These are phyloP conservation scores for Bhutanitis thaidina DNA, from an alignment of 2,888 invertebrate species.

Conservation along the genomic window DNA sequence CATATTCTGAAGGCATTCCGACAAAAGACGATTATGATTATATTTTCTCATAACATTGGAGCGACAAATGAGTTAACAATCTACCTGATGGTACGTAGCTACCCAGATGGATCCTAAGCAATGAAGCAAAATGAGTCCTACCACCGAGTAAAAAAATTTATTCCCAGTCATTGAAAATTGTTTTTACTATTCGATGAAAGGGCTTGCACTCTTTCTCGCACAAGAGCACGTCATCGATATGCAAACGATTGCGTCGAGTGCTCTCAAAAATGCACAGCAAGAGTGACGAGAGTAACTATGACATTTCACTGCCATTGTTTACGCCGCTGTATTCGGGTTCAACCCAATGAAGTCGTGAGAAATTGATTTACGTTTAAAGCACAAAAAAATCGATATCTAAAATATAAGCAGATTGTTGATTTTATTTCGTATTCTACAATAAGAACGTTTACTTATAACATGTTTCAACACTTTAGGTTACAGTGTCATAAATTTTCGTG, in stretches of 20 bases:
- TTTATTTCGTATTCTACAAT: too few species aligned
- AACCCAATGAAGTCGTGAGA: conserved; percentile 45
- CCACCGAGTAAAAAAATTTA: too few species aligned
- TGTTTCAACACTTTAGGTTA: too few species aligned
- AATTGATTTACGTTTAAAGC: conserved; percentile 24
- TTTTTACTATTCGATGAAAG: conserved; percentile 1
- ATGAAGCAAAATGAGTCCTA: too few species aligned
- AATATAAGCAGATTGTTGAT: too few species aligned
- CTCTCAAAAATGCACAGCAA: conserved; percentile 43
- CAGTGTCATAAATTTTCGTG: too few species aligned
- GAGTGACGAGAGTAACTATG: conserved; percentile 46
- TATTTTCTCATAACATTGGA: too few species aligned
- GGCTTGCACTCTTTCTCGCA: neutral
- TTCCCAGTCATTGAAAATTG: neutral
- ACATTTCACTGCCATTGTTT: conserved; percentile 67
- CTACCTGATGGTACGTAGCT: too few species aligned
- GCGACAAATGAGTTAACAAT: too few species aligned
- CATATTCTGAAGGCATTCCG: neutral
- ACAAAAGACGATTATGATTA: neutral
- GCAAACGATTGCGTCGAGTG: conserved; percentile 66
- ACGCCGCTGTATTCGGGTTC: conserved; percentile 30
- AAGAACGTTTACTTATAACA: too few species aligned
- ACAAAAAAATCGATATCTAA: too few species aligned
- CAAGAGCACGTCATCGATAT: conserved; percentile 57
- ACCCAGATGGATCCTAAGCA: too few species aligned